Conservation (phyloP, 2,888 invertebrate genomes). For the Drosophila lutescens region DNA sequence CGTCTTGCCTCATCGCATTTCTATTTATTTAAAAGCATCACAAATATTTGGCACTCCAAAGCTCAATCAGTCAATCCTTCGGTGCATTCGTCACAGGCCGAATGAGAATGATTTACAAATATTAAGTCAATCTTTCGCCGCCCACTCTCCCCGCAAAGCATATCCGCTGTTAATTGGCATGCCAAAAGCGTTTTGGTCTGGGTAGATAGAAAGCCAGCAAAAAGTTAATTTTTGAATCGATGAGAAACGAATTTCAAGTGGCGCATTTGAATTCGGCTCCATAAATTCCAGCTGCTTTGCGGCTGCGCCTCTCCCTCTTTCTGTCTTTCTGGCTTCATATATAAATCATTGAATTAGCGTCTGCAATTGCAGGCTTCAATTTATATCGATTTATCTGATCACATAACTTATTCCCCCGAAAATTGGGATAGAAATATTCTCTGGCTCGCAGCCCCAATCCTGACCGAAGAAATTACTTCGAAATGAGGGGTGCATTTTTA, state of each 20-base stretch:
- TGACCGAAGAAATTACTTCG: background rate
- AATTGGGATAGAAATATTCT: conserved; percentile 35
- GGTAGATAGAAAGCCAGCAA: conserved; percentile 22
- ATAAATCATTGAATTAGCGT: conserved; percentile 62
- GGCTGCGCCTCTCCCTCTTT: background rate
- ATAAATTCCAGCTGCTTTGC: conserved; percentile 52
- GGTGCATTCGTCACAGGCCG: conserved; percentile 61
- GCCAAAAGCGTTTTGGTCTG: conserved; percentile 59
- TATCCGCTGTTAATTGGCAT: conserved; percentile 64
- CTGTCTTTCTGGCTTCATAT: conserved; percentile 23
- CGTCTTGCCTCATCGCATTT: conserved; percentile 11
- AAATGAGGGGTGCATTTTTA: background rate
- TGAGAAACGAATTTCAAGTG: conserved; percentile 52
- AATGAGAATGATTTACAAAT: conserved; percentile 26
- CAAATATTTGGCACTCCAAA: conserved; percentile 65
- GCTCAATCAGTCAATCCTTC: conserved; percentile 47
- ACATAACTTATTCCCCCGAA: conserved; percentile 56
- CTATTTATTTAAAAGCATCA: conserved; percentile 62
- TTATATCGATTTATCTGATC: conserved; percentile 67
- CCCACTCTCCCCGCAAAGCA: conserved; percentile 2
- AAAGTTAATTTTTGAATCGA: conserved; percentile 35
- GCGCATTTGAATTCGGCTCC: conserved; percentile 41
- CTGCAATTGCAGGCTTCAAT: conserved; percentile 64
- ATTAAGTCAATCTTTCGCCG: conserved; percentile 1
- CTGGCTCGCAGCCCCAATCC: background rate